Evolutionary conservation across 2,888 invertebrate genomes (phyloP), one percentile per base, ranked within the genome.

Genomic region (Hyposoter dolosus): DNA sequence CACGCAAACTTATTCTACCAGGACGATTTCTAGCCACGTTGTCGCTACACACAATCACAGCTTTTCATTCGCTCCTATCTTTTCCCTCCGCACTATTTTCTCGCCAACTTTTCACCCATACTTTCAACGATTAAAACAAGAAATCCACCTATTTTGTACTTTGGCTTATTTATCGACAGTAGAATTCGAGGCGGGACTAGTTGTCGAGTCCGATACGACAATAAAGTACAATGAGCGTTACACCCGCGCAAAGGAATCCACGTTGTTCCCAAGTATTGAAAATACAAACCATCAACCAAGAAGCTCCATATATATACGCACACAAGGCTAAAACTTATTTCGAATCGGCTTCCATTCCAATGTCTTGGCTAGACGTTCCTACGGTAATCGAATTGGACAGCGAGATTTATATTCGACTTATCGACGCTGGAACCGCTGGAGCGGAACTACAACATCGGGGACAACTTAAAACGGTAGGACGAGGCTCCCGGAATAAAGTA

Each of bases 401-500:
- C 45, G 88, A 90, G 92, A 93, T 94, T 93, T 94, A 94, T 92
- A 89, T 89, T 89, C 85, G 82, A 87, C 91, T 93, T 93, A 93
- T 93, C 93, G 93, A 91, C 88, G 89, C 85, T 56, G 43, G 88
- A 87, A 88, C 88, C 87, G 89, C 79, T 89, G 45, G 28, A 77
- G 50, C 66, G 47, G 66, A 56, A 66, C 47, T 35, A 71, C 63
- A 74, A 66, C 45, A 78, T 66, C 53, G 43, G 53, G 45, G 56
- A 66, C 72, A 75, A 72, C 45, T 66, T 74, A 53, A 47, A 56
- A 53, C 53, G 28, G 72, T n/a, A 47, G 56, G 56, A 71, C 72
- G 74, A 74, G 60, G 50, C 53, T 45, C 47, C 17, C 23, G 28
- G 35, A 45, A 53, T 28, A 35, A 19, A 10, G 28, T 3, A 65